Evolutionary conservation across 2,797 vertebrate species (phyloP), one percentile per base, ranked within the genome.

Genomic region (Pachyuromys duprasi): DNA sequence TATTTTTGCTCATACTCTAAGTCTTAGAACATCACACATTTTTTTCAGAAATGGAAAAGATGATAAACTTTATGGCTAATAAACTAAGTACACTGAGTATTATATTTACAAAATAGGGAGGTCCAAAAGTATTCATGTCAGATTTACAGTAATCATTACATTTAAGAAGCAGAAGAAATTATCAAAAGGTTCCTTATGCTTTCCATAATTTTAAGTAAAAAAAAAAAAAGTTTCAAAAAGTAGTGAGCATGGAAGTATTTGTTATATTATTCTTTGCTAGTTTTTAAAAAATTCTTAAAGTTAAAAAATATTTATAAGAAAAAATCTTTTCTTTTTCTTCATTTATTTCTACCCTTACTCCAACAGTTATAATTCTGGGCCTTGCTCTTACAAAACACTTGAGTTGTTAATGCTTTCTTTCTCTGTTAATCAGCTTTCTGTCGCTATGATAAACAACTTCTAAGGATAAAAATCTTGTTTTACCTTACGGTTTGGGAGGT

Each of bases 231-330:
- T 45, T 84, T 86, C 31, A 90, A 81, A 86, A 84, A 88, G 81
- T 75, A 14, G 0, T 88, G 13, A 94, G 22, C 79, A 83, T 57
- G 72, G 24, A 90, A 33, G 24, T 80, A 20, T 89, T 93, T 86
- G 76, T 62, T 91, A 36, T 74, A 36, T 93, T 89, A 79, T 94
- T 91, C 53, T 91, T 70, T 69, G 20, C 31, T 86, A n/a, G 17
- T 39, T 70, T 78, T 18, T 11, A 49, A 96, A 89, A 84, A 95
- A 91, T 86, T 33, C 87, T 96, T 89, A 90, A 95, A 93, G 86
- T 91, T 87, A 92, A 53, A 90, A 80, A 84, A 65, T 87, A 45
- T 69, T 95, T 93, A 7, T 90, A 31, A 75, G 86, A 17, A 67
- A 91, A 49, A 91, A 93, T 20, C 62, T 72, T 84, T 90, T 89